Evolutionary conservation across 2,888 invertebrate species (phyloP), one percentile per base, ranked within the genome.

Genomic region (Dusona sp.): DNA sequence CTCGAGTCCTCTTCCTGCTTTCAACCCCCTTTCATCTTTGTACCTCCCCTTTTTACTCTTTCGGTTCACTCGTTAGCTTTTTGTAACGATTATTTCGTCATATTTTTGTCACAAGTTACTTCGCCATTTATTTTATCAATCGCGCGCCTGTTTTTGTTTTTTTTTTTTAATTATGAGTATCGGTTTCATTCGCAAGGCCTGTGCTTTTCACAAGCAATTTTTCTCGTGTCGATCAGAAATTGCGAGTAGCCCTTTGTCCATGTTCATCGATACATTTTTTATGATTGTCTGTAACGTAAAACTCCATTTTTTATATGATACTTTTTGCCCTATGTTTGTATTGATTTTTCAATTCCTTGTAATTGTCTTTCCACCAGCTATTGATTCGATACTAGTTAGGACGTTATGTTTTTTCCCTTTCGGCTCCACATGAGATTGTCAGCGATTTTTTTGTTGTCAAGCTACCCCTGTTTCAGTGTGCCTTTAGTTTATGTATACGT

Each of bases 401-500:
- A 19, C 48, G 19, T 48, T 19, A 48, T 0, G 8, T 38, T 19
- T 48, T 48, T 48, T 19, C 19, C 19, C 3, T 4, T 48, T 19
- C 1, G 48, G 4, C 48, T 48, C 3, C 22, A 7, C 36, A 42
- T 42, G n/a, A 67, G 36, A 9, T 67, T 42, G 38, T 67, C 38
- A 36, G 19, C 38, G 13, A 64, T 36, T 42, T 67, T 67, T 67
- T 67, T 42, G n/a, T 22, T 25, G n/a, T 13, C 45, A 13, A 57
- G 33, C 38, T 70, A 38, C 48, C 36, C 38, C 65, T 80, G 19
- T 65, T 57, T 57, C 25, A 16, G 36, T 51, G 11, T 25, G n/a
- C 33, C 29, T 4, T 86, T 84, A 87, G 79, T 88, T 88, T 88
- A 86, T 88, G 65, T 25, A 16, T 65, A 81, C 65, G 88, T 84